Conservation (phyloP, 1,140 invertebrate genomes). For the Brachionus calyciflorus region DNA sequence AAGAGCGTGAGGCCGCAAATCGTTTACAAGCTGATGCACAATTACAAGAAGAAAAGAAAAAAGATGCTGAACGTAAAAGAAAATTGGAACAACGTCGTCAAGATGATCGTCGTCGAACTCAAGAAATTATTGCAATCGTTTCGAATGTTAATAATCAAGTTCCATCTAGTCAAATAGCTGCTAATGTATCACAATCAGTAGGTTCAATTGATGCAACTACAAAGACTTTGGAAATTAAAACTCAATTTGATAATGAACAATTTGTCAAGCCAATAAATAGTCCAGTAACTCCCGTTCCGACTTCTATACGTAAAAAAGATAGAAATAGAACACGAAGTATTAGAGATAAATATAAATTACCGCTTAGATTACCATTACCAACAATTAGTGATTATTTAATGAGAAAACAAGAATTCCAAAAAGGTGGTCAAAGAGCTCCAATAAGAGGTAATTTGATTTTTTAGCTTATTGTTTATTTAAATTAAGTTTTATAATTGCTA, state of each 20-base stretch:
- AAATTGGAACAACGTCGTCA: constrained; percentile 44
- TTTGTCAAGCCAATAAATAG: not conserved
- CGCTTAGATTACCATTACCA: not conserved
- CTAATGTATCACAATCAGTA: not conserved
- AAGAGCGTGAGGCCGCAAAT: constrained; percentile 23
- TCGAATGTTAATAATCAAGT: too few species aligned
- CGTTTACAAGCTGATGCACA: constrained; percentile 17
- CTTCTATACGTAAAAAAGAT: not conserved
- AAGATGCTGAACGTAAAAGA: constrained; percentile 28
- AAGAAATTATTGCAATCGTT: constrained; percentile 30
- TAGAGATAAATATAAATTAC: constrained; percentile 15
- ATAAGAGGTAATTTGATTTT: constrained; percentile 27
- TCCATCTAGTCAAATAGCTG: constrained; percentile 1
- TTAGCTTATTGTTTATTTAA: not conserved
- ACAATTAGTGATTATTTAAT: constrained; percentile 10
- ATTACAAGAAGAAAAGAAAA: constrained; percentile 34
- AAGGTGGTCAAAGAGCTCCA: constrained; percentile 40
- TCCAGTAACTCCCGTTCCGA: not conserved
- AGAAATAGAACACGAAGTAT: constrained; percentile 45
- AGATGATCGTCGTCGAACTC: constrained; percentile 32
- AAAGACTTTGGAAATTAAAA: constrained; percentile 18
- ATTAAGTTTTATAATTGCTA: not conserved
- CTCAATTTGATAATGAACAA: constrained; percentile 4
- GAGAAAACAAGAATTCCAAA: constrained; percentile 28
- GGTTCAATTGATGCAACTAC: not conserved